These are phyloP conservation scores for Halisarca cf. caerulea DNA, from an alignment of 37 sponge, comb jelly and placozoan genomes.

Conservation along the genomic window DNA sequence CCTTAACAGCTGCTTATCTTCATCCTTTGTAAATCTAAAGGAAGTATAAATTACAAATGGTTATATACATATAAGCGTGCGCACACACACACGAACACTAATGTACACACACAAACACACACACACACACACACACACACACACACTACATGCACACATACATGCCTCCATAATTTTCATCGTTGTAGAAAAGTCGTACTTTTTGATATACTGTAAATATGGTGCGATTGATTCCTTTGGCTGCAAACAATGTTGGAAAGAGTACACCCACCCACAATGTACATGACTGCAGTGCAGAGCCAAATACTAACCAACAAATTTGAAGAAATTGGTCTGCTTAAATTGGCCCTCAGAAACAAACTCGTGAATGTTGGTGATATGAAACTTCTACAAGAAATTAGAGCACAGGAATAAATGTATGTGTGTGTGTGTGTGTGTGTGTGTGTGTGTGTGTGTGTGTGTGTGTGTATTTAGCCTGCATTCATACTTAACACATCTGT, in stretches of 20 bases:
- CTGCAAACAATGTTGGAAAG: too few species aligned
- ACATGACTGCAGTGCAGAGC: too few species aligned
- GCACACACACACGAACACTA: slow-evolving; percentile 3
- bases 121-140: slow-evolving; percentile 24
- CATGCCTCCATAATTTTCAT: background rate
- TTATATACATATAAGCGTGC: background rate
- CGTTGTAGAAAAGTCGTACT: background rate
- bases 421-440: background rate
- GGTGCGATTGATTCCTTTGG: slow-evolving; percentile 12
- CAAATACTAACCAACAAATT: background rate
- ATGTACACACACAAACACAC: slow-evolving; percentile 9
- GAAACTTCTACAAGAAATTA: background rate
- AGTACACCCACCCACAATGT: too few species aligned
- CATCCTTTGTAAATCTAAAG: background rate
- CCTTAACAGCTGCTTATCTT: slow-evolving; percentile 1
- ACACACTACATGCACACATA: background rate
- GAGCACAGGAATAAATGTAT: background rate
- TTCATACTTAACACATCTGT: too few species aligned
- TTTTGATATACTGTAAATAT: background rate
- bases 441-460: slow-evolving; percentile 12
- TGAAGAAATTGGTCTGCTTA: background rate
- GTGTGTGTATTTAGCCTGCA: too few species aligned
- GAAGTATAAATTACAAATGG: background rate
- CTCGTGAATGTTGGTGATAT: background rate
- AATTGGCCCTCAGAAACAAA: background rate